Conservation (phyloP, 2,113 vertebrate genomes). For the Caretta caretta region DNA sequence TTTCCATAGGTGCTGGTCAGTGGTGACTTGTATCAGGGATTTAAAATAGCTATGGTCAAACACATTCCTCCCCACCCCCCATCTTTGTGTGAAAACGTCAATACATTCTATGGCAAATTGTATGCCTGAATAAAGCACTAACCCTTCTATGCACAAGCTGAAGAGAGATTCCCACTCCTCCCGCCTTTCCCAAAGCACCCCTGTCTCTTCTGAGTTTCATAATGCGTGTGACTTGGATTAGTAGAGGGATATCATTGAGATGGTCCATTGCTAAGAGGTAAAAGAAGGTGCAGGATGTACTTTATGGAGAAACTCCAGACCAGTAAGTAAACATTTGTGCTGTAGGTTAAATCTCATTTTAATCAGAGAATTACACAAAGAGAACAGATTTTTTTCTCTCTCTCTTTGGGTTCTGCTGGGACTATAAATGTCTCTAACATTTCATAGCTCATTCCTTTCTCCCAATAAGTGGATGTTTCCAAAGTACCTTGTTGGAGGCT, state of each 20-base stretch:
- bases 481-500: background rate
- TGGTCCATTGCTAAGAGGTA: background rate
- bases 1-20: too few species aligned
- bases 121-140: too few species aligned
- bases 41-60: too few species aligned
- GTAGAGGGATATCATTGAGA: background rate
- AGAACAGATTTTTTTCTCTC: background rate
- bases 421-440: background rate
- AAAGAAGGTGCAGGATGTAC: background rate
- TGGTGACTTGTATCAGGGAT: too few species aligned
- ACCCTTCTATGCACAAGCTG: background rate
- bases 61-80: too few species aligned
- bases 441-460: background rate
- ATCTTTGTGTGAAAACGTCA: too few species aligned
- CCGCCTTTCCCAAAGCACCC: background rate
- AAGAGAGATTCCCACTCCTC: background rate
- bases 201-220: background rate
- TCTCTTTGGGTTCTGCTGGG: background rate
- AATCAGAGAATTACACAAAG: background rate
- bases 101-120: too few species aligned
- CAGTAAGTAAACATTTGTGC: background rate
- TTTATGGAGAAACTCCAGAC: background rate
- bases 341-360: background rate
- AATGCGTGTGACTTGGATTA: background rate
- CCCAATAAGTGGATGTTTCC: background rate